Conservation (phyloP, 2,113 vertebrate species). For the Tetraodon nigroviridis region DNA sequence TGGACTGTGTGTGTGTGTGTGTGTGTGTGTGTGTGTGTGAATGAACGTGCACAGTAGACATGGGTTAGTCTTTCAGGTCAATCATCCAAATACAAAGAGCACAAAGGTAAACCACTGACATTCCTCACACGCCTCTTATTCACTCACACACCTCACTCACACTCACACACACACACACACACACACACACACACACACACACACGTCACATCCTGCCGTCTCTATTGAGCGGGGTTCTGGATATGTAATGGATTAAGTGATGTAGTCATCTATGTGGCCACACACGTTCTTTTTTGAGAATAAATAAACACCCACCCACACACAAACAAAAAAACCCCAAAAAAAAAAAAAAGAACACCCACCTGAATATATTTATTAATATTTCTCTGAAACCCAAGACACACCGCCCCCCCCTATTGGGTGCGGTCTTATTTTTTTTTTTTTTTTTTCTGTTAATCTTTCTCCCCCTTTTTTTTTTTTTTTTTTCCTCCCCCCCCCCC, state of each 20-base stretch:
- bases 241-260: conserved; percentile 41
- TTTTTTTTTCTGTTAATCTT: no score
- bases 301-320: conserved; percentile 1
- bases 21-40: conserved; percentile 18
- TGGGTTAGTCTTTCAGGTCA: conserved; percentile 39
- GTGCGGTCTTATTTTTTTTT: no score
- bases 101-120: conserved; percentile 47
- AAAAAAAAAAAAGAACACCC: no score
- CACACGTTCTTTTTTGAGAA: conserved; percentile 34
- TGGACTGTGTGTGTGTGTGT: conserved; percentile 15
- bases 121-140: conserved; percentile 39
- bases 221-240: conserved; percentile 12
- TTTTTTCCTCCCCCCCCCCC: no score
- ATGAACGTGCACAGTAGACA: conserved; percentile 35
- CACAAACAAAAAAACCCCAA: no score
- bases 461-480: no score
- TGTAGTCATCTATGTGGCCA: conserved; percentile 39
- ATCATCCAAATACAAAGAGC: conserved; percentile 38
- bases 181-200: conserved; percentile 11
- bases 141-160: conserved; percentile 9
- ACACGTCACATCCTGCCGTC: conserved; percentile 19
- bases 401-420: no score
- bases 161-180: conserved; percentile 3
- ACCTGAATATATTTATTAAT: no score
- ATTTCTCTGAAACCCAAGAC: no score